A percentile compares a stretch with the other conserved stretches of the same genome.
These are phyloP conservation scores for Rhadina sibilatrix DNA, from an alignment of 2,113 vertebrate species.

Conservation along the genomic window DNA sequence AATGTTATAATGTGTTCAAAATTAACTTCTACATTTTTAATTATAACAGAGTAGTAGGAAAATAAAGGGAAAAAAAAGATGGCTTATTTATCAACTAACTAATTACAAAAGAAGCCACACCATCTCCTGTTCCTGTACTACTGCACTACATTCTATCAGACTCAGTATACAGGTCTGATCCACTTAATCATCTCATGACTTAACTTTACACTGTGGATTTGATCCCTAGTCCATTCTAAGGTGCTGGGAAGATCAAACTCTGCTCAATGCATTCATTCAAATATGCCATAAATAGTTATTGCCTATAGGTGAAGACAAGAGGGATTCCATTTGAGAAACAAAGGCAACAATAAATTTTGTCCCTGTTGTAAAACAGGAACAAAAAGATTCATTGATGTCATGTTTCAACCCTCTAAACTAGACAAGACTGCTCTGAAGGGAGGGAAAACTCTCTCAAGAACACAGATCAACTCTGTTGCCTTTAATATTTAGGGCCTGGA, in stretches of 20 bases:
- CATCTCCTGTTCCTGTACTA: not conserved
- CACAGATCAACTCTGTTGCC: not conserved
- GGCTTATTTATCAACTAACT: not conserved
- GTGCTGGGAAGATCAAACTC: not conserved
- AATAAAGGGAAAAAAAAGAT: not conserved
- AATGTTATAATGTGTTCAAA: not conserved
- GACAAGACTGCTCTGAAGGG: not conserved
- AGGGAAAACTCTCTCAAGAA: not conserved
- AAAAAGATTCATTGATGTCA: not conserved
- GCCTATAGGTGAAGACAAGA: not conserved
- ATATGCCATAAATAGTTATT: not conserved
- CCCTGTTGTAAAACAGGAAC: not conserved
- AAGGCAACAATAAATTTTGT: not conserved
- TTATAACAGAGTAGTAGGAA: not conserved
- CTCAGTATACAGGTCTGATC: not conserved
- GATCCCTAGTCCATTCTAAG: not conserved
- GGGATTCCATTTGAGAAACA: not conserved
- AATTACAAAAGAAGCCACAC: not conserved
- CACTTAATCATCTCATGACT: not conserved
- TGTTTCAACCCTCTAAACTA: not conserved
- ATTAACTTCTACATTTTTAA: not conserved
- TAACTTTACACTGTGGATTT: not conserved
- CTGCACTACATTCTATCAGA: not conserved
- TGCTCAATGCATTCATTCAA: not conserved
- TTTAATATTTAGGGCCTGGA: not conserved